These are phyloP conservation scores for Drosophila atripex DNA, from an alignment of 2,888 invertebrate species.

Conservation along the genomic window DNA sequence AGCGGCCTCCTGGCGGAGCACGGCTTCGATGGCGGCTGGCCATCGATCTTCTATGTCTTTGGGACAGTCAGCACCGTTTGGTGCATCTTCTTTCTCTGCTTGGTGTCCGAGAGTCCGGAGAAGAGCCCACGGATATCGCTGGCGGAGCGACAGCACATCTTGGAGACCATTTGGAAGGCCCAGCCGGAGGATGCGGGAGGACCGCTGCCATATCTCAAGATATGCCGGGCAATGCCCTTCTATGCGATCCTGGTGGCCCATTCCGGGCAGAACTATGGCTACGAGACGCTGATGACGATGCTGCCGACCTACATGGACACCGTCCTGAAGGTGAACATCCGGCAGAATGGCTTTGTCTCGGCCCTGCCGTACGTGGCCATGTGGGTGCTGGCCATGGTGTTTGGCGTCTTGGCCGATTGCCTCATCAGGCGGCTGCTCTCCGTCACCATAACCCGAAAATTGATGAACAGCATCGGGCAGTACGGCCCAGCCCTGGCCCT, in stretches of 20 bases:
- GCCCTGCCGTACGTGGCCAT: slow-evolving; percentile 94
- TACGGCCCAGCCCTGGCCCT: slow-evolving; percentile 92
- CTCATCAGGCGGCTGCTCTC: slow-evolving; percentile 91
- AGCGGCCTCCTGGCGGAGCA: slow-evolving; percentile 92
- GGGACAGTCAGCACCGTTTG: slow-evolving; percentile 89
- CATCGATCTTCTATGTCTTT: slow-evolving; percentile 86
- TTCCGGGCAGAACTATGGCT: slow-evolving; percentile 96
- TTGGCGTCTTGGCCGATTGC: slow-evolving; percentile 93
- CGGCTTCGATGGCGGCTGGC: slow-evolving; percentile 92
- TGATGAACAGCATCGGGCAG: slow-evolving; percentile 93
- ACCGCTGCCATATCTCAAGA: slow-evolving; percentile 92
- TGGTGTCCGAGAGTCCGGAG: slow-evolving; percentile 27
- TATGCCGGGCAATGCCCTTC: slow-evolving; percentile 91
- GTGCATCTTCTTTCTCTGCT: slow-evolving; percentile 84
- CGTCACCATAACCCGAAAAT: slow-evolving; percentile 91
- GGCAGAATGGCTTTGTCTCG: slow-evolving; percentile 92
- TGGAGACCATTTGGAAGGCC: slow-evolving; percentile 15
- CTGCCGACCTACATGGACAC: slow-evolving; percentile 95
- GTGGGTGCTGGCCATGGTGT: slow-evolving; percentile 94
- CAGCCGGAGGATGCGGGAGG: slow-evolving; percentile 88
- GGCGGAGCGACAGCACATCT: slow-evolving; percentile 24
- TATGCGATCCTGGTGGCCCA: slow-evolving; percentile 94
- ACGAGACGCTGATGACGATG: slow-evolving; percentile 95
- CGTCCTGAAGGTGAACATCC: slow-evolving; percentile 91
- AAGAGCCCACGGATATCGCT: background rate